Evolutionary conservation across 2,113 vertebrate species (phyloP).

Genomic region (Vidua chalybeata): DNA sequence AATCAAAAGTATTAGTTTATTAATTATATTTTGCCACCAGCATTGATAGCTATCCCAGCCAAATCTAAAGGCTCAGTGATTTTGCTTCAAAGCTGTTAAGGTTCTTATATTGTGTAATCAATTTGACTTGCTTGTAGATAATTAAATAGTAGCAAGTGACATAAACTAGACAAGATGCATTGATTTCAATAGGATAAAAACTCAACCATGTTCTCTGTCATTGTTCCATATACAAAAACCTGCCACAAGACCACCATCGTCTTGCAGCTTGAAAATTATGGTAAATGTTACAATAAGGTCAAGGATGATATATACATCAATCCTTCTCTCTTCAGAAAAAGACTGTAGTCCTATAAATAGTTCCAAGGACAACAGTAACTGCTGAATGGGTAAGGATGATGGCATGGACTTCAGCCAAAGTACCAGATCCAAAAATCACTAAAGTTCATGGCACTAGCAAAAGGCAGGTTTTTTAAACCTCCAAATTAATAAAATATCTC

Average conservation of each 20-base stretch:
- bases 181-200: slow-evolving; percentile 23
- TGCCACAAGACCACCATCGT: background rate
- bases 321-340: background rate
- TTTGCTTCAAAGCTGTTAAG: slow-evolving; percentile 33
- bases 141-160: background rate
- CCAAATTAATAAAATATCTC: background rate
- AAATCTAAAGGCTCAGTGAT: background rate
- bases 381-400: background rate
- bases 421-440: background rate
- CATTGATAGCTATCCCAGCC: slow-evolving; percentile 10
- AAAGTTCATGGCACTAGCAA: background rate
- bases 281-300: background rate
- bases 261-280: background rate
- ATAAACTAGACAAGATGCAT: background rate
- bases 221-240: background rate
- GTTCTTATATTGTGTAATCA: slow-evolving; percentile 21
- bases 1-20: slow-evolving; percentile 1
- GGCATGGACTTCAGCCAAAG: background rate
- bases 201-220: background rate
- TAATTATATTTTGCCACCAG: slow-evolving; percentile 44
- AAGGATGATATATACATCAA: background rate
- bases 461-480: background rate
- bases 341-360: background rate
- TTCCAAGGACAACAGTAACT: background rate
- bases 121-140: slow-evolving; percentile 45